Percentiles rank a stretch among this genome's conserved stretches.
Conservation (phyloP, 2,888 invertebrate species). For the Empis stercorea region DNA sequence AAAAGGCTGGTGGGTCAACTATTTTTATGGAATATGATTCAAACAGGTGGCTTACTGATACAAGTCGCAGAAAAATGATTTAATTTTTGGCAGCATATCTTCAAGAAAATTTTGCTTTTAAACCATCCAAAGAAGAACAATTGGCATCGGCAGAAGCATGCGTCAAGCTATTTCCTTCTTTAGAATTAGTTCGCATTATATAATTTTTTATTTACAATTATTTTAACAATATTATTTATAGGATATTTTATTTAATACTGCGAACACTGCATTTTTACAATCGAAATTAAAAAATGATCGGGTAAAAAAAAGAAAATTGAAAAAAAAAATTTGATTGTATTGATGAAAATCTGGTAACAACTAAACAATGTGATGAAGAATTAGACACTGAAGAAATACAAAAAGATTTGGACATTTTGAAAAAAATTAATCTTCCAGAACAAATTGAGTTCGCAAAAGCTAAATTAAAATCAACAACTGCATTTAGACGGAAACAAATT, state of each 20-base stretch:
- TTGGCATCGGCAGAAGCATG: background rate
- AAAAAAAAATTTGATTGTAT: background rate
- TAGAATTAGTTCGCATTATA: background rate
- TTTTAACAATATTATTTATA: background rate
- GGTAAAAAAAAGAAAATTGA: constrained; percentile 1
- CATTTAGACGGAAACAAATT: background rate
- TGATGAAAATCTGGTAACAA: too few species aligned
- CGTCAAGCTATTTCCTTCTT: too few species aligned
- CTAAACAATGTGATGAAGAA: background rate
- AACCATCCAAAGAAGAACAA: background rate
- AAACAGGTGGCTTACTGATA: too few species aligned
- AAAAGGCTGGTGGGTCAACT: too few species aligned
- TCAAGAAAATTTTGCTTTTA: background rate
- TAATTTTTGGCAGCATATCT: background rate
- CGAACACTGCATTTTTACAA: background rate
- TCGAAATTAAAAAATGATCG: background rate
- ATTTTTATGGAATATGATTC: too few species aligned
- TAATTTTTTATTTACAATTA: background rate
- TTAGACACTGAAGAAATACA: background rate
- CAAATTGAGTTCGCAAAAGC: background rate
- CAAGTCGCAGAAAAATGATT: background rate
- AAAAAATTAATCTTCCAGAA: background rate
- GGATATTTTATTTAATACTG: background rate
- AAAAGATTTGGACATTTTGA: background rate
- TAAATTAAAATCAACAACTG: background rate